Evolutionary conservation across 2,113 vertebrate species (phyloP).

Genomic region (Dicrurus megarhynchus): DNA sequence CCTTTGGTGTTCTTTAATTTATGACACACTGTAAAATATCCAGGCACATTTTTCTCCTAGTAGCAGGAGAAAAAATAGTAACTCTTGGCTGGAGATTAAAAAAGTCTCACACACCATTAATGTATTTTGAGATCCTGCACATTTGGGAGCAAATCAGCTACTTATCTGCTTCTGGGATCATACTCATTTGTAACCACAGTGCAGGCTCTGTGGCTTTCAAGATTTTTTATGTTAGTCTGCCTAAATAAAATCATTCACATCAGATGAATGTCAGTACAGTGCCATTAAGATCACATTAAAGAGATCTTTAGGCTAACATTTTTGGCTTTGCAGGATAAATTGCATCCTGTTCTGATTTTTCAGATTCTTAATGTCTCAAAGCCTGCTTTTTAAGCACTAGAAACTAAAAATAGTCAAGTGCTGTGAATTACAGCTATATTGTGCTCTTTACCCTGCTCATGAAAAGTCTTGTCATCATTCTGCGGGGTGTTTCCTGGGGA

Average conservation of each 20-base stretch:
- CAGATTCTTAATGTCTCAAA: background rate
- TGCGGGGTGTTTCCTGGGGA: background rate
- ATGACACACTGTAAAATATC: conserved; percentile 15
- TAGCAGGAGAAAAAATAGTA: conserved; percentile 22
- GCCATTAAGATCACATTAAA: conserved; percentile 7
- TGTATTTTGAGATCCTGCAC: background rate
- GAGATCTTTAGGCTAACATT: background rate
- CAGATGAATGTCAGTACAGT: conserved; percentile 9
- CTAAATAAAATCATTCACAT: conserved; percentile 23
- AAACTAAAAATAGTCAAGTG: background rate
- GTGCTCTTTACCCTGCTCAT: background rate
- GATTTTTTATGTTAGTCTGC: background rate
- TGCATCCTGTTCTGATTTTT: conserved; percentile 17
- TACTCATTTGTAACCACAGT: conserved; percentile 6
- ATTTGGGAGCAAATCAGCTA: conserved; percentile 17
- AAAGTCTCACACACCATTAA: background rate
- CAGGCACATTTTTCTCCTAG: conserved; percentile 19
- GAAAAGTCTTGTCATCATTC: background rate
- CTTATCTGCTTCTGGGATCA: conserved; percentile 31
- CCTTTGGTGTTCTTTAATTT: conserved; percentile 49
- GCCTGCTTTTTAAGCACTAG: background rate
- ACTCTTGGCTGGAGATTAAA: conserved; percentile 39
- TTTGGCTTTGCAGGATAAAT: conserved; percentile 4
- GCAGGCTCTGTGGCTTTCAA: background rate
- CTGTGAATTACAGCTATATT: background rate